Evolutionary conservation across 1,140 invertebrate genomes (phyloP).

Genomic region (Ips typographus): DNA sequence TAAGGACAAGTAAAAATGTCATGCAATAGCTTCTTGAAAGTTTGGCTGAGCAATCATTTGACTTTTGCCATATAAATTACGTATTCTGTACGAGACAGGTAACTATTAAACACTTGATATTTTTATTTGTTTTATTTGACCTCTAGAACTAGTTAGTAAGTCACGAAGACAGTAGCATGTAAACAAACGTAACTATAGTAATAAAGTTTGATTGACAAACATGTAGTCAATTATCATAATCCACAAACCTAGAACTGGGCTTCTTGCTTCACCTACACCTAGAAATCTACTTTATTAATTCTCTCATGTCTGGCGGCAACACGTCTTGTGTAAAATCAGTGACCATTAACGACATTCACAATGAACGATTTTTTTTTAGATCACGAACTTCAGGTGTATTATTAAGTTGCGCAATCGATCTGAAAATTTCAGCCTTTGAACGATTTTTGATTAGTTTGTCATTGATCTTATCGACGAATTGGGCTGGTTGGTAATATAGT

Average conservation of each 20-base stretch:
- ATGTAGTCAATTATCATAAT: constrained; percentile 15
- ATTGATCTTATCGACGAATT: constrained; percentile 13
- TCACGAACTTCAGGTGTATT: constrained; percentile 29
- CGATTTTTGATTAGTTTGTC: constrained; percentile 21
- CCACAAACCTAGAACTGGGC: constrained; percentile 6
- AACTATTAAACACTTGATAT: too few species aligned
- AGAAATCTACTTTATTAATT: constrained; percentile 25
- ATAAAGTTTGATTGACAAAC: constrained; percentile 21
- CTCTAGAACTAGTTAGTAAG: too few species aligned
- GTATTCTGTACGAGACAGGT: too few species aligned
- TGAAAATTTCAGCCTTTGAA: constrained; percentile 5
- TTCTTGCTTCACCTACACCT: constrained; percentile 23
- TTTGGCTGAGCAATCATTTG: too few species aligned
- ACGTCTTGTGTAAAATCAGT: constrained; percentile 19
- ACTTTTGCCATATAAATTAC: too few species aligned
- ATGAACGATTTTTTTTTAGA: constrained; percentile 23
- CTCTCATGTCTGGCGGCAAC: constrained; percentile 15
- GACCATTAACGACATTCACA: constrained; percentile 27
- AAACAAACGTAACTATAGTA: background rate
- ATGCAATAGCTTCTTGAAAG: too few species aligned
- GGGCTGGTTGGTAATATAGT: background rate
- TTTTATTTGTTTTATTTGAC: too few species aligned
- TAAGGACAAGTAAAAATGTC: too few species aligned
- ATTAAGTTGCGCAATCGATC: constrained; percentile 21
- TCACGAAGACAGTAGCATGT: too few species aligned